Evolutionary conservation across 2,113 vertebrate genomes (phyloP).

Genomic region (Rattus norvegicus): DNA sequence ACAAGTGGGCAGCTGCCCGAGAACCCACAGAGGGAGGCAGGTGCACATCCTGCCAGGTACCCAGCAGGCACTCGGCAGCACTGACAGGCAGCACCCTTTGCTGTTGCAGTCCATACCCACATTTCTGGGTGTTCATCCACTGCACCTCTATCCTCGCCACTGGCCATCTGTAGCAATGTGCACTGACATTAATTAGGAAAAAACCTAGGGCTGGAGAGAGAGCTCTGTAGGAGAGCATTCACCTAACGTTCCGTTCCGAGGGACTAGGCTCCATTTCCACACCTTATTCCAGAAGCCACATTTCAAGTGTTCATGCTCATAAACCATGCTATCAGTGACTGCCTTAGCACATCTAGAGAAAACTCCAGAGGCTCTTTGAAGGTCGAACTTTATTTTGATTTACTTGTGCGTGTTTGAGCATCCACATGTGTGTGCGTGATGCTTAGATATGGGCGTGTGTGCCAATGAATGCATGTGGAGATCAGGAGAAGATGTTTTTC

Average conservation of each 20-base stretch:
- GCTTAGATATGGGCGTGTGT: neutral
- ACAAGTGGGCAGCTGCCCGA: neutral
- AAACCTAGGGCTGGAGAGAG: neutral
- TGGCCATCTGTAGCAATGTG: neutral
- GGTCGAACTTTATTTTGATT: neutral
- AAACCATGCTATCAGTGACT: neutral
- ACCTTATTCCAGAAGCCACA: neutral
- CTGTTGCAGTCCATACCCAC: neutral
- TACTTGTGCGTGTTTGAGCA: no score
- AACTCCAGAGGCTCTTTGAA: neutral
- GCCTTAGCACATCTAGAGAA: rapidly evolving
- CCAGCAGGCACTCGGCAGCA: neutral
- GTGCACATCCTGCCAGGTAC: neutral
- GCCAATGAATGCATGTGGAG: neutral
- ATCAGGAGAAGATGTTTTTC: neutral
- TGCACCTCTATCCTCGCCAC: neutral
- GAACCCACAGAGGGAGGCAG: neutral
- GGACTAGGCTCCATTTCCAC: neutral
- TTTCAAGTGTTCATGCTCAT: no score
- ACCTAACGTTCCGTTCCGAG: neutral
- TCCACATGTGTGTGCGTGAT: neutral
- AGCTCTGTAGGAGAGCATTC: neutral
- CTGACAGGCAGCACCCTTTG: neutral
- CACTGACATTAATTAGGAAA: neutral
- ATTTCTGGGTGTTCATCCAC: neutral